Evolutionary conservation across 2,888 invertebrate species (phyloP).

Genomic region (Fragum sueziense): DNA sequence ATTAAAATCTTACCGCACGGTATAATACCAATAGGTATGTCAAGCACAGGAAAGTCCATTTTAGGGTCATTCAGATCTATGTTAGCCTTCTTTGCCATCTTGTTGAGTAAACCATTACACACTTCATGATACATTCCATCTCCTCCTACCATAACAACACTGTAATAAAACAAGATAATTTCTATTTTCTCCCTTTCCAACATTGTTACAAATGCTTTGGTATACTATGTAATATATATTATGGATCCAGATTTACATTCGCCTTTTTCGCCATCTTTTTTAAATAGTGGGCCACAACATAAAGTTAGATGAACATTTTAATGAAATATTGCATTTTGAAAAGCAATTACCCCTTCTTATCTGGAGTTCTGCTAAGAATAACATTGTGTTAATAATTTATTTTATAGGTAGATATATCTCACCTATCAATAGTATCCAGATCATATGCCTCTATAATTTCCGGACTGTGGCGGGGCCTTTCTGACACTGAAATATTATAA

Average conservation of each 20-base stretch:
- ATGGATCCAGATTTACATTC: too few relatives aligned
- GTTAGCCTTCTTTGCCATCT: conserved; percentile 24
- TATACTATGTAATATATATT: too few relatives aligned
- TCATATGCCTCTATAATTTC: conserved; percentile 55
- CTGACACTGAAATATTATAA: conserved; percentile 44
- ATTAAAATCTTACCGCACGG: conserved; percentile 44
- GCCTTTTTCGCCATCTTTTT: too few relatives aligned
- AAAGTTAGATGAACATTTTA: too few relatives aligned
- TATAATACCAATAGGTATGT: conserved; percentile 44
- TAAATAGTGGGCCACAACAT: too few relatives aligned
- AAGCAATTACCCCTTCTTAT: too few relatives aligned
- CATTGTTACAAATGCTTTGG: not conserved
- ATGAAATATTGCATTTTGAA: too few relatives aligned
- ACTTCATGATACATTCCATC: conserved; percentile 53
- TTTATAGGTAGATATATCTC: too few relatives aligned
- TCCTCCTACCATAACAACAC: conserved; percentile 50
- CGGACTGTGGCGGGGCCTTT: conserved; percentile 44
- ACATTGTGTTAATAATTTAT: too few relatives aligned
- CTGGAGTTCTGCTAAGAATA: too few relatives aligned
- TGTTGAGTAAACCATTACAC: conserved; percentile 42
- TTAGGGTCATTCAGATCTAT: conserved; percentile 43
- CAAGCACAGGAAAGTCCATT: conserved; percentile 15
- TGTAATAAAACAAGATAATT: too few relatives aligned
- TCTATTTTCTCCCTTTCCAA: not conserved
- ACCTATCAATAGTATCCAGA: conserved; percentile 51